Base-by-base conservation (phyloP, 2,113 vertebrate species). In the Barnardius zonarius region DNA sequence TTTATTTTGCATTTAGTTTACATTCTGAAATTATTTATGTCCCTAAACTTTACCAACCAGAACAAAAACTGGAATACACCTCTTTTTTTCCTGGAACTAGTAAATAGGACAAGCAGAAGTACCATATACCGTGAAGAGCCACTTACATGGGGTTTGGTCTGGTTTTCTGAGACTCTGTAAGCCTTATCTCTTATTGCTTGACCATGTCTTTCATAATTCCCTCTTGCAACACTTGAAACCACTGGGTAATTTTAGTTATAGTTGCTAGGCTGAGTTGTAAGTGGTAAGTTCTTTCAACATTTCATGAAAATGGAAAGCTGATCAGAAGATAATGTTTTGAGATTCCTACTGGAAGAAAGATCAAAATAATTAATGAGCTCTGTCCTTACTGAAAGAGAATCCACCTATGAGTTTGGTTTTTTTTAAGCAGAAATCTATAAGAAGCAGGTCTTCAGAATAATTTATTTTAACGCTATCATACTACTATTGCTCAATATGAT, bases 361-460 rank as follows among this genome's bases (percentile, higher is more conserved):
- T 19, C 16, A 16, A 43, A 35, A 4, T 37, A 12, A 57, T 74
- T 82, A 74, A 30, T 10, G 23, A 12, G 27, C 17, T 19, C 6
- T 74, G 39, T 24, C 24, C 48, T 70, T 72, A 16, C 27, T 13
- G 10, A 48, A 48, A 77, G 23, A 62, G n/a, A 63, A 41, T 39
- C 33, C n/a, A 51, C 17, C 8, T 28, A 27, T 59, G 37, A 83
- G 17, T 24, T 63, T 61, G 9, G 0, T 0, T 11, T 8, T 82
- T 81, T 80, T 75, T 28, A 28, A 78, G 31, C 7, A 46, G 33
- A 79, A 63, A 79, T 41, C n/a, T 48, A 9, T 35, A 57, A 10
- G 22, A 79, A 85, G 5, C 5, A 11, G 30, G 7, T 28, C 16
- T 55, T 83, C 19, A 51, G 28, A 84, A 25, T 9, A 20, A 5